Conservation (phyloP, 1,140 invertebrate genomes). For the Drosophila sp. region DNA sequence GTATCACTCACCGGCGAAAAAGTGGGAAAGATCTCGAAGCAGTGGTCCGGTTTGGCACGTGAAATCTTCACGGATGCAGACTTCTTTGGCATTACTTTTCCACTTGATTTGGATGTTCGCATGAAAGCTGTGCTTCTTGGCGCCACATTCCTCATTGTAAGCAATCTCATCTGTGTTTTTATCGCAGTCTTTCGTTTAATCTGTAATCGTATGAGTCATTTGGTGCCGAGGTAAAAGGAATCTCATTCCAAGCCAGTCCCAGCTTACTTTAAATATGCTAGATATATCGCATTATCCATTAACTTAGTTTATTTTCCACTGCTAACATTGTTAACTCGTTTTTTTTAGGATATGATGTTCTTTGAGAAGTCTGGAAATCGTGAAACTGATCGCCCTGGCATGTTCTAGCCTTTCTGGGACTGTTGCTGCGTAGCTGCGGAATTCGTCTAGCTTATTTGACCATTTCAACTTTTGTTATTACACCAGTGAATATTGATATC, state of each 20-base stretch:
- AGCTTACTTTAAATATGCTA: constrained; percentile 45
- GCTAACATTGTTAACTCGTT: constrained; percentile 22
- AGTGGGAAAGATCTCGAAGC: constrained; percentile 91
- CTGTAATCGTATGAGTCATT: constrained; percentile 46
- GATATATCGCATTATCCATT: constrained; percentile 2
- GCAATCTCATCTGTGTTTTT: constrained; percentile 61
- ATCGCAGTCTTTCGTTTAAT: constrained; percentile 43
- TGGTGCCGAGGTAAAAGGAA: constrained; percentile 52
- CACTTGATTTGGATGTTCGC: constrained; percentile 91
- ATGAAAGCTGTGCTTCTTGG: constrained; percentile 93
- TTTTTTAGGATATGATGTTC: constrained; percentile 91
- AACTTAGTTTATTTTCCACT: not conserved
- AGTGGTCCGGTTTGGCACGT: constrained; percentile 89
- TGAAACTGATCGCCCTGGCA: constrained; percentile 77
- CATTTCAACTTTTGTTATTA: not conserved
- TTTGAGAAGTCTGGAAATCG: constrained; percentile 86
- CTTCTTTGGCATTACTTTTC: constrained; percentile 92
- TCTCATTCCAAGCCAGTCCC: constrained; percentile 24
- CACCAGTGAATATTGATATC: constrained; percentile 18
- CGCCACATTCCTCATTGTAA: constrained; percentile 90
- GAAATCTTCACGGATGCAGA: constrained; percentile 92
- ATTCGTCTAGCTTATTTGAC: not conserved
- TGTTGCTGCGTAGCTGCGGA: not conserved
- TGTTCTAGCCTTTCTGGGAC: constrained; percentile 52
- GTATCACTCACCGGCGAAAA: constrained; percentile 88